A percentile compares a stretch with the other conserved stretches of the same genome.
Evolutionary conservation across 2,113 vertebrate genomes (phyloP).

Genomic region (Etia nguti): DNA sequence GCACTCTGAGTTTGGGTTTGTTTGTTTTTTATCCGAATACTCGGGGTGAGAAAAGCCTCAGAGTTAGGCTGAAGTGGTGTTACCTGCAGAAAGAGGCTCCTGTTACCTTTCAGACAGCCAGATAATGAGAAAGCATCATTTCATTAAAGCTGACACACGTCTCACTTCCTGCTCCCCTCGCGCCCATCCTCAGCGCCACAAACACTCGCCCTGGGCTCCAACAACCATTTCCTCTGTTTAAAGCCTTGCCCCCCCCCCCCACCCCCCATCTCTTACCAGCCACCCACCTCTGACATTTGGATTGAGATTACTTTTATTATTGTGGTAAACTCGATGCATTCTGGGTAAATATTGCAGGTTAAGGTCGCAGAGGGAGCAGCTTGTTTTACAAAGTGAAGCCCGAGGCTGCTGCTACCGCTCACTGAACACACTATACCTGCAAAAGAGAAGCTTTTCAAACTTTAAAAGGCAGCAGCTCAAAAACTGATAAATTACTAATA

Average conservation of each 20-base stretch:
- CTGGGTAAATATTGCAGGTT: conserved; percentile 51
- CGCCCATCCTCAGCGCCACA: neutral
- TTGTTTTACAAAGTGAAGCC: conserved; percentile 53
- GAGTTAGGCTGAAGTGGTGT: neutral
- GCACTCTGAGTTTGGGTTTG: neutral
- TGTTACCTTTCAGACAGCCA: neutral
- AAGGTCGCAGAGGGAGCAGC: conserved; percentile 16
- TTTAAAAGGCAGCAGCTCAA: conserved; percentile 5
- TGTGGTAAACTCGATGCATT: conserved; percentile 42
- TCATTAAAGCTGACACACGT: conserved; percentile 35
- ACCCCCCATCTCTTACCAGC: neutral
- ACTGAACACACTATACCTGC: neutral
- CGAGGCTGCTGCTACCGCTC: neutral
- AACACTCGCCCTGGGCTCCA: conserved; percentile 11
- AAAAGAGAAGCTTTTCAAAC: conserved; percentile 11
- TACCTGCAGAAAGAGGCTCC: neutral
- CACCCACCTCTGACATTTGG: conserved; percentile 48
- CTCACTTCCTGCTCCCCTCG: neutral
- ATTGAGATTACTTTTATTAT: conserved; percentile 56
- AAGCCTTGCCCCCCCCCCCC: neutral
- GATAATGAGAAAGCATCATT: conserved; percentile 29
- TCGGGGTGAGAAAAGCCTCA: neutral
- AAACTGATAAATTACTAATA: conserved; percentile 14
- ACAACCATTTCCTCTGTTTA: neutral
- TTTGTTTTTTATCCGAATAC: neutral